phyloP scores from a whole-genome alignment of 1,140 invertebrate genomes.

The Frieseomelitta varia region DNA sequence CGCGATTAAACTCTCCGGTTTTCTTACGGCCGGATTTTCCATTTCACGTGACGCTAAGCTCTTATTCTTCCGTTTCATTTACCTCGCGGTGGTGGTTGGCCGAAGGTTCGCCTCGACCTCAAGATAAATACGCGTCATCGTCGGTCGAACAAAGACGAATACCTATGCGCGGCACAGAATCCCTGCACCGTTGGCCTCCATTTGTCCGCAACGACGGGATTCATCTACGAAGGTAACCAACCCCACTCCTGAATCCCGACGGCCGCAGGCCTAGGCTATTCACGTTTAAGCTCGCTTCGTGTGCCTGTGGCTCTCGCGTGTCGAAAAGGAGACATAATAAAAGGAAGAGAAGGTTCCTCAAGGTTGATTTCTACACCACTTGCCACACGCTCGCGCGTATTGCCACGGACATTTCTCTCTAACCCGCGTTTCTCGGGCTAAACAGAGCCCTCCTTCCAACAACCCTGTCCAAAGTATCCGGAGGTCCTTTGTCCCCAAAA shows the following conservation, averaged over 20 bases:
- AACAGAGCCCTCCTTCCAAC: slow-evolving; percentile 24
- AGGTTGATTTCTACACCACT: slow-evolving; percentile 67
- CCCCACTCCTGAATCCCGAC: slow-evolving; percentile 47
- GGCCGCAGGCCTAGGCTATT: slow-evolving; percentile 30
- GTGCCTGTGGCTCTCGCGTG: slow-evolving; percentile 30
- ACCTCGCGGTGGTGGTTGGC: not conserved
- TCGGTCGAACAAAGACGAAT: slow-evolving; percentile 61
- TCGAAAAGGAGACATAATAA: slow-evolving; percentile 18
- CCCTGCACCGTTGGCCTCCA: slow-evolving; percentile 55
- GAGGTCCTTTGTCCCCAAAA: slow-evolving; percentile 46
- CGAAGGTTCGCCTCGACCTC: not conserved
- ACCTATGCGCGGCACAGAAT: not conserved
- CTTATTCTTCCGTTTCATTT: slow-evolving; percentile 15
- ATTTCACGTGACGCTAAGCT: slow-evolving; percentile 4
- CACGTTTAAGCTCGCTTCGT: slow-evolving; percentile 36
- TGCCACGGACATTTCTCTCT: slow-evolving; percentile 13
- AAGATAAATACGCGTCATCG: slow-evolving; percentile 43
- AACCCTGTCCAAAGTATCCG: slow-evolving; percentile 5
- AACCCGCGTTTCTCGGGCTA: slow-evolving; percentile 12
- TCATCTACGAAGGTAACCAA: slow-evolving; percentile 51
- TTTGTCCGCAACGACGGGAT: slow-evolving; percentile 67
- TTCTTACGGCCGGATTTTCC: not conserved
- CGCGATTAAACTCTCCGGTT: not conserved
- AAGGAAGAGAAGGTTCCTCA: slow-evolving; percentile 38
- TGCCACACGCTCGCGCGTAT: slow-evolving; percentile 33